Evolutionary conservation across 2,888 invertebrate genomes (phyloP).

Genomic region (Epinotia ramella): DNA sequence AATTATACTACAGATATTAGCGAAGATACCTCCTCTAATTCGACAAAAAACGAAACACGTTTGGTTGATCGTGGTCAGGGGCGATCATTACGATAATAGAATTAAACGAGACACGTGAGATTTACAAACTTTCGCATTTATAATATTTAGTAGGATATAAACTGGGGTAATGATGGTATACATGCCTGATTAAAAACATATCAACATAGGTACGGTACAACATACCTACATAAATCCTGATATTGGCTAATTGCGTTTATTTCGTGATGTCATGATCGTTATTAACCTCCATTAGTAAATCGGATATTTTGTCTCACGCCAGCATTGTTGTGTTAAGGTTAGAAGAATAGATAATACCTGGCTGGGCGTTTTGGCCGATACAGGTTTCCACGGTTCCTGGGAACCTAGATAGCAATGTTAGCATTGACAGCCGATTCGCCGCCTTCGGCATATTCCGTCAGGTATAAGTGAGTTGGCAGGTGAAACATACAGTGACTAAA

Average conservation of each 20-base stretch:
- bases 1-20: neutral
- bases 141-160: too few species aligned
- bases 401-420: neutral
- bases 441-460: neutral
- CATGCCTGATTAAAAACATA: too few species aligned
- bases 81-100: neutral
- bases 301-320: neutral
- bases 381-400: conserved; percentile 8
- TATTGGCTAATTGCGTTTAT: conserved; percentile 9
- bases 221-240: neutral
- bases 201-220: too few species aligned
- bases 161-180: too few species aligned
- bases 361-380: neutral
- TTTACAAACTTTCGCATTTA: too few species aligned
- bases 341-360: neutral
- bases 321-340: conserved; percentile 4
- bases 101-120: neutral
- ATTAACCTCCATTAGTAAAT: conserved; percentile 11
- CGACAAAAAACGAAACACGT: neutral
- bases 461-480: too few species aligned
- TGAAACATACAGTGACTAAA: too few species aligned
- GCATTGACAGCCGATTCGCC: neutral
- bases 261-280: neutral
- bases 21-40: neutral
- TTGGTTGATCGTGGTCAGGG: neutral